These are phyloP conservation scores for Ploceus nigricollis DNA, from an alignment of 2,113 vertebrate species.

Conservation along the genomic window DNA sequence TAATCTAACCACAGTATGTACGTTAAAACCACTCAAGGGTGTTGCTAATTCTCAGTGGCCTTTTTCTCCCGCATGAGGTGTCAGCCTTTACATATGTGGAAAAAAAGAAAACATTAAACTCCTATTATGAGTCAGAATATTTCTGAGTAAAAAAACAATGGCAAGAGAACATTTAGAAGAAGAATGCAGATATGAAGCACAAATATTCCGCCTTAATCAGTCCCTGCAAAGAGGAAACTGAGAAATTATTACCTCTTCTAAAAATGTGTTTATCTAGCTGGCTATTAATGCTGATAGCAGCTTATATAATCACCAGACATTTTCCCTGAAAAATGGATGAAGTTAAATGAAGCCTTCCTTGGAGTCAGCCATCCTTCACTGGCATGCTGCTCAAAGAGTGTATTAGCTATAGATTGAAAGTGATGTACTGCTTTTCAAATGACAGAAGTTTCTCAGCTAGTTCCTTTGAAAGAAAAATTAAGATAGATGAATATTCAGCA, in stretches of 20 bases:
- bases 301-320: constrained; percentile 34
- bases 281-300: constrained; percentile 43
- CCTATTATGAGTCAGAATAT: background rate
- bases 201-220: constrained; percentile 3
- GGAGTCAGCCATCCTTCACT: constrained; percentile 34
- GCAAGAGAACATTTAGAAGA: constrained; percentile 25
- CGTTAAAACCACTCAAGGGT: background rate
- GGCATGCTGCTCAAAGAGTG: constrained; percentile 2
- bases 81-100: background rate
- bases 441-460: background rate
- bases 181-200: background rate
- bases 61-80: background rate
- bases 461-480: constrained; percentile 26
- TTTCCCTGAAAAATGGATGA: constrained; percentile 45
- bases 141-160: background rate
- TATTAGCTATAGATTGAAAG: constrained; percentile 18
- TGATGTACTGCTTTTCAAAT: constrained; percentile 16
- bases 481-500: constrained; percentile 32
- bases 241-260: constrained; percentile 44
- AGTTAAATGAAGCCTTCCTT: constrained; percentile 54
- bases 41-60: background rate
- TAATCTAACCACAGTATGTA: background rate
- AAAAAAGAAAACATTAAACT: background rate
- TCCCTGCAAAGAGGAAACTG: background rate
- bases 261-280: constrained; percentile 42